Percentiles rank a stretch among this genome's conserved stretches.
Conservation (phyloP, 2,797 vertebrate genomes). For the Girardinus metallicus region DNA sequence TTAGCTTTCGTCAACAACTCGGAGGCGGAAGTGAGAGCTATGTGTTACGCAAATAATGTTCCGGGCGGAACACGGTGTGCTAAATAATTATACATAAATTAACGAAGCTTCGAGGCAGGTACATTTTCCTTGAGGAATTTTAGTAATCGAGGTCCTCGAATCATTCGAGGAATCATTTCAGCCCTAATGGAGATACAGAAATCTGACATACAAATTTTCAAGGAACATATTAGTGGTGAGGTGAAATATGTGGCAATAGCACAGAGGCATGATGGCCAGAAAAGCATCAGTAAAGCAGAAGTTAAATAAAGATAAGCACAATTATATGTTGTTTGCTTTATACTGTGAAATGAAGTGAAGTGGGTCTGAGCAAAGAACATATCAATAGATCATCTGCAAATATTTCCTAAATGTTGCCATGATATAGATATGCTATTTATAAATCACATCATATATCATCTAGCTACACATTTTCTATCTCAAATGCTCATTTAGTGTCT, state of each 20-base stretch:
- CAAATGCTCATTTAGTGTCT: background rate
- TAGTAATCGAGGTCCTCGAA: too few species aligned
- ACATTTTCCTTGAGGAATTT: too few species aligned
- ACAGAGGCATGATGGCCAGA: background rate
- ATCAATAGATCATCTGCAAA: slow-evolving; percentile 24
- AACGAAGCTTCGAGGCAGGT: too few species aligned
- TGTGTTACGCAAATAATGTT: too few species aligned
- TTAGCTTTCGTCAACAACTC: too few species aligned
- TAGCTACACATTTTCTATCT: background rate
- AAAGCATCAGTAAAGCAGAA: background rate
- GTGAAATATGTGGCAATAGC: background rate
- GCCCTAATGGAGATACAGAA: too few species aligned
- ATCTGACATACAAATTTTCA: background rate
- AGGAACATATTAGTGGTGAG: background rate
- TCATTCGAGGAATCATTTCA: too few species aligned
- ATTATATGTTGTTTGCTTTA: background rate
- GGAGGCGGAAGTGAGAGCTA: too few species aligned
- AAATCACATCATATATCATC: background rate
- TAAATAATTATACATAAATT: too few species aligned
- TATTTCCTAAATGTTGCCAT: slow-evolving; percentile 7
- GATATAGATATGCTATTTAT: background rate
- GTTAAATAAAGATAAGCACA: background rate
- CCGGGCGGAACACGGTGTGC: too few species aligned
- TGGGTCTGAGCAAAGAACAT: background rate
- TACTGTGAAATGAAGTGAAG: background rate